Percentiles rank a stretch among this genome's conserved stretches.
phyloP scores from a whole-genome alignment of 2,113 vertebrate genomes.

The Struthidea cinerea region DNA sequence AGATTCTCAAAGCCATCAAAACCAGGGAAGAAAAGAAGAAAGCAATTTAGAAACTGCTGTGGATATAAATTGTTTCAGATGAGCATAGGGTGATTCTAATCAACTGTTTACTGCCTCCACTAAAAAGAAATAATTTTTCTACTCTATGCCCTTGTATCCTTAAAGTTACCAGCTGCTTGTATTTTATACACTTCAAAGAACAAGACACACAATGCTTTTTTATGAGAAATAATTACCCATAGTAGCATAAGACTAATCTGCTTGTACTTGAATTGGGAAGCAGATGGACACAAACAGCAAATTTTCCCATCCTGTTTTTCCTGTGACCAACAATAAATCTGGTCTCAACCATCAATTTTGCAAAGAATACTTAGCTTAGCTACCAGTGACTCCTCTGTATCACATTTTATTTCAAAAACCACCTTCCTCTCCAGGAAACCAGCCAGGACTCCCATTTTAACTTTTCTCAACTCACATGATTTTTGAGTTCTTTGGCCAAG shows the following conservation, averaged over 20 bases:
- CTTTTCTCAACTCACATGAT: background rate
- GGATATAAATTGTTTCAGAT: background rate
- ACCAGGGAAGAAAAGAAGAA: background rate
- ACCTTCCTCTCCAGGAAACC: background rate
- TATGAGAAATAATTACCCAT: background rate
- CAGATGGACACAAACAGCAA: background rate
- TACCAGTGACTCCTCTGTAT: background rate
- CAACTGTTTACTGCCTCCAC: background rate
- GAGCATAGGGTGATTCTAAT: background rate
- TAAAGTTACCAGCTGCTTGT: background rate
- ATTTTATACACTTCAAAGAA: background rate
- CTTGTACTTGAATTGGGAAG: background rate
- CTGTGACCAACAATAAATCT: background rate
- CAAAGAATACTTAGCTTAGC: background rate
- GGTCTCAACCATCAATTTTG: background rate
- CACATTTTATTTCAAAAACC: background rate
- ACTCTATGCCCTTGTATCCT: background rate
- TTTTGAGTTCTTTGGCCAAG: background rate
- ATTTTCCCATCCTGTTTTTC: background rate
- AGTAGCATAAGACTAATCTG: background rate
- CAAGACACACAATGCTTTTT: background rate
- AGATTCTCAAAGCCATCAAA: background rate
- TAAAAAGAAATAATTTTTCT: background rate
- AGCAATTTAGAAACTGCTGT: background rate
- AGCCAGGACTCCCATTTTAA: background rate